These are phyloP conservation scores for Ascaphus truei DNA, from an alignment of 2,113 vertebrate species.

Conservation along the genomic window DNA sequence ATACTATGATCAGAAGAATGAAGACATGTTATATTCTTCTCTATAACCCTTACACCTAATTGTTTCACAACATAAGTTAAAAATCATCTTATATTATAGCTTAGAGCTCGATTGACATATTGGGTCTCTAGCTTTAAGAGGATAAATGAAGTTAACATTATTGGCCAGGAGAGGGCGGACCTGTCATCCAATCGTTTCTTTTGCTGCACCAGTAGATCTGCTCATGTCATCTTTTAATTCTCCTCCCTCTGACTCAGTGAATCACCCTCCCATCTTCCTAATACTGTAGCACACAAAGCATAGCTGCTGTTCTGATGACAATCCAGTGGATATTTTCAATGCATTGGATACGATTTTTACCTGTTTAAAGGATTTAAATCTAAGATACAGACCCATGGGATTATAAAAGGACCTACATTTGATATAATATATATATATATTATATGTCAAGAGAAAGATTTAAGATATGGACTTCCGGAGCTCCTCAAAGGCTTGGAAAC, in stretches of 20 bases:
- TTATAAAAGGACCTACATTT: neutral
- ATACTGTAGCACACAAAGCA: neutral
- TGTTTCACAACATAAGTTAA: too few species aligned
- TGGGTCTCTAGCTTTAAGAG: too few species aligned
- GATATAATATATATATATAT: too few species aligned
- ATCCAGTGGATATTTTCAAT: neutral
- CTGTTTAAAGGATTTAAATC: neutral
- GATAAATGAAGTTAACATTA: slow-evolving; percentile 40
- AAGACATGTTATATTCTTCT: too few species aligned
- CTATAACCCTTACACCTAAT: too few species aligned
- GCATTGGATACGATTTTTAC: too few species aligned
- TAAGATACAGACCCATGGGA: neutral
- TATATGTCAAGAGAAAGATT: neutral
- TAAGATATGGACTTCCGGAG: slow-evolving; percentile 58
- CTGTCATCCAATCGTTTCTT: neutral
- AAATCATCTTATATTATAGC: too few species aligned
- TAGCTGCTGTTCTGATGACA: neutral
- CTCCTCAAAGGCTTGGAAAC: slow-evolving; percentile 44
- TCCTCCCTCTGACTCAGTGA: neutral
- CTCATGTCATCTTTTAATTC: neutral
- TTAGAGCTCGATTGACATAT: too few species aligned
- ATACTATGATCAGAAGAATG: too few species aligned
- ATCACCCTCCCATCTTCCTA: slow-evolving; percentile 43
- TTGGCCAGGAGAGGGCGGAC: slow-evolving; percentile 46
- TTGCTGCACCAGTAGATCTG: neutral